Conservation (phyloP, 2,888 invertebrate species). For the Amphipoea lucens region DNA sequence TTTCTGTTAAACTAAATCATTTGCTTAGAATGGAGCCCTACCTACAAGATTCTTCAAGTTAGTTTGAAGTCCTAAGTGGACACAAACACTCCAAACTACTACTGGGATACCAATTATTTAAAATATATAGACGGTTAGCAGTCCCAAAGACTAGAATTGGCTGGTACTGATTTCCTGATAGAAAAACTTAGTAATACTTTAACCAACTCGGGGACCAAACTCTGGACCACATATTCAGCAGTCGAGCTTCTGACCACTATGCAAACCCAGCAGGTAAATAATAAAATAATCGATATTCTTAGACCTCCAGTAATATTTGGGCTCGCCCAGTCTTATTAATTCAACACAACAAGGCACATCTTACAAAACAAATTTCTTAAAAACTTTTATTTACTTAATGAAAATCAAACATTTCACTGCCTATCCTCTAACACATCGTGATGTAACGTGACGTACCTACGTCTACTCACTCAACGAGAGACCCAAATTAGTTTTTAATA, state of each 20-base stretch:
- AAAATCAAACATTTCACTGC: constrained; percentile 39
- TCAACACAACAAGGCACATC: constrained; percentile 14
- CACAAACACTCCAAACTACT: background rate
- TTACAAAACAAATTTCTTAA: constrained; percentile 41
- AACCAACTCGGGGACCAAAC: background rate
- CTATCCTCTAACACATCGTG: constrained; percentile 19
- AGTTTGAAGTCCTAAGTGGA: background rate
- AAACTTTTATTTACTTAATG: constrained; percentile 31
- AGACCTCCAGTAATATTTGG: constrained; percentile 1
- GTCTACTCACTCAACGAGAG: constrained; percentile 14
- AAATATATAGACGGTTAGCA: background rate
- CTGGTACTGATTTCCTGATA: background rate
- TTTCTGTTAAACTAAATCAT: background rate
- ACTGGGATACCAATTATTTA: background rate
- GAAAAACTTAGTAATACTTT: background rate
- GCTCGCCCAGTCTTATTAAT: constrained; percentile 4
- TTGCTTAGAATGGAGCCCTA: background rate
- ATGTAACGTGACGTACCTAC: constrained; percentile 34
- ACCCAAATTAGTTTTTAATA: constrained; percentile 57
- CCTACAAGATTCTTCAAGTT: background rate
- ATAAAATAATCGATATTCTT: background rate
- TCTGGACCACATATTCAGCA: background rate
- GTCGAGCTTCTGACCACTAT: too few relatives aligned
- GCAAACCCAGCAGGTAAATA: background rate
- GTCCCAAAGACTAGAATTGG: too few relatives aligned